Evolutionary conservation across 2,888 invertebrate genomes (phyloP), one percentile per base, ranked within the genome.

Genomic region (Nomada hirtipes): DNA sequence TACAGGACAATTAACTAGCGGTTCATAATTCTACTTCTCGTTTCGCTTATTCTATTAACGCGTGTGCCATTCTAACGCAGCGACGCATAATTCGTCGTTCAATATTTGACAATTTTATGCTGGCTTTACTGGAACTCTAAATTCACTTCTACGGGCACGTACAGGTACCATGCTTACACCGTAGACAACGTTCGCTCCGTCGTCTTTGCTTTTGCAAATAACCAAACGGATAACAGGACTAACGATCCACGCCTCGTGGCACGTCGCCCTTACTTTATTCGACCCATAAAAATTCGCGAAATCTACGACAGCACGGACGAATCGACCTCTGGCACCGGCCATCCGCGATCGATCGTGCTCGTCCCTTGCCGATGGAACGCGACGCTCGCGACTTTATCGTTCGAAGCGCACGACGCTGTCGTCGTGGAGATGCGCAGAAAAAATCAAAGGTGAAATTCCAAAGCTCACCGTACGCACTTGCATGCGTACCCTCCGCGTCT

Each of bases 381-480:
- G 23, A 10, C 59, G 59, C 29, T 52, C 47, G 20, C 44, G 3
- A 53, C 18, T 9, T 47, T 13, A 47, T 15, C 47, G 47, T 7
- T 36, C 1, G 7, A n/a, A 59, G 7, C 18, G 44, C 63, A 9
- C 23, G 50, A 52, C 23, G 26, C 26, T 23, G 13, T 57, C 57
- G 57, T 13, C 23, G 57, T 7, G 23, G 20, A 44, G 29, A 52
- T 11, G 63, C 9, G 29, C 9, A 9, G n/a, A 23, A 10, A 59
- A 53, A 53, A 53, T 42, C 13, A 42, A 23, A 69, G 65, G 61
- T 57, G 74, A 80, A 73, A 73, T 80, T 80, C 74, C 74, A 71
- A 68, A 50, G 36, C 29, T 29, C 29, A 7, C 29, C 29, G 36
- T 7, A 7, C 36, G 36, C 4, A 36, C n/a, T 2, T 55, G 29